phyloP scores from a whole-genome alignment of 2,888 invertebrate genomes.

The Amblyteles armatorius region DNA sequence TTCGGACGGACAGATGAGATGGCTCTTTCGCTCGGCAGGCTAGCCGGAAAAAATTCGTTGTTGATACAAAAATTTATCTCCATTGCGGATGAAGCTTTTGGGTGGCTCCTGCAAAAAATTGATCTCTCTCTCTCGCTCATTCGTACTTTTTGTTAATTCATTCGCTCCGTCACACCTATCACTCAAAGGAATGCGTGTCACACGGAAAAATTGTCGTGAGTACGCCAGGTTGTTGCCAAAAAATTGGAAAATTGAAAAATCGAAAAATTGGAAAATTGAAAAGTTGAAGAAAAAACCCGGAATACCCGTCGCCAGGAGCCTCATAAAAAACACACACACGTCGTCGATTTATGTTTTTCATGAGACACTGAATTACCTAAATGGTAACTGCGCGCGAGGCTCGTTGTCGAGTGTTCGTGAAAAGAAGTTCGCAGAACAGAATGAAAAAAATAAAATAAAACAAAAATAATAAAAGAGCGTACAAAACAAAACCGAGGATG shows the following conservation, averaged over 20 bases:
- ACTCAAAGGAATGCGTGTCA: not conserved
- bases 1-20: slow-evolving; percentile 55
- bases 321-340: slow-evolving; percentile 7
- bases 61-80: too few relatives aligned
- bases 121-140: not conserved
- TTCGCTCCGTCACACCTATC: not conserved
- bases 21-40: slow-evolving; percentile 10
- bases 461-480: slow-evolving; percentile 82
- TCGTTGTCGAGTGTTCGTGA: slow-evolving; percentile 38
- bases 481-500: not conserved
- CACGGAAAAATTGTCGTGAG: too few relatives aligned
- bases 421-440: slow-evolving; percentile 70
- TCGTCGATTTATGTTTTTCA: slow-evolving; percentile 15
- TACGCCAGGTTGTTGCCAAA: too few relatives aligned
- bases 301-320: not conserved
- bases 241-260: not conserved
- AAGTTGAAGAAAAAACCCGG: not conserved
- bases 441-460: slow-evolving; percentile 26
- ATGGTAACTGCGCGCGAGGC: slow-evolving; percentile 38
- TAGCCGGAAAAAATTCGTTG: slow-evolving; percentile 1
- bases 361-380: slow-evolving; percentile 60
- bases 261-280: not conserved
- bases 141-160: slow-evolving; percentile 37
- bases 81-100: too few relatives aligned
- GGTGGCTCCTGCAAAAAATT: not conserved